Evolutionary conservation across 2,888 invertebrate species (phyloP), one percentile per base, ranked within the genome.

Genomic region (Xanthia icteritia): DNA sequence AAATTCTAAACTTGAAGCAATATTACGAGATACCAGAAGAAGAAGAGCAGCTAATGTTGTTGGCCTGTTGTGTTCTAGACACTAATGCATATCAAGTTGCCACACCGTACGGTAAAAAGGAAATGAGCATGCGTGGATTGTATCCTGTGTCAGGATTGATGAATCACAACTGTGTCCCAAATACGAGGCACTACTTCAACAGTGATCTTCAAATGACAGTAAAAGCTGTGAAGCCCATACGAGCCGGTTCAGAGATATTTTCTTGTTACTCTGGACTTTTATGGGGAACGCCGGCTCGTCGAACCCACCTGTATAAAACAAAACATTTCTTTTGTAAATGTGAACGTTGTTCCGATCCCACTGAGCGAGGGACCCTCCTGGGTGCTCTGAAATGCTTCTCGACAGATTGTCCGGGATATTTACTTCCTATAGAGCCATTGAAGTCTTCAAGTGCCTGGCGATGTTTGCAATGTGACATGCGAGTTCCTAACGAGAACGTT

Each of bases 301-400:
- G 97, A 23, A 95, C 97, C 56, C 97, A 98, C 90, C 94, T 98
- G 36, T 94, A 93, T 82, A 96, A 96, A 86, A 98, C 98, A 0
- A 98, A 98, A 93, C 97, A 97, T 91, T 98, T 98, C 90, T 92
- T 95, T 68, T 98, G 98, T 90, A 93, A 92, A 75, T 98, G 98
- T 90, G 92, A 94, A 5, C 95, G 98, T 73, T 98, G 98, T 90
- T 92, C 95, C 2, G 98, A 98, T 92, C 97, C 97, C 0, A 97
- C 97, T 61, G 98, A 98, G 94, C 97, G 97, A 81, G 97, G 97
- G 2, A 97, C 97, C 0, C 91, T 95, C 15, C 92, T 97, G 68
- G 96, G 97, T n/a, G 97, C 97, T 45, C 92, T 97, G 1, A 95
- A 96, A 80, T 97, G 97, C 86, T 97, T 97, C 86, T 94, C 95